Conservation (phyloP, 2,113 vertebrate genomes). For the Grantiella picta region DNA sequence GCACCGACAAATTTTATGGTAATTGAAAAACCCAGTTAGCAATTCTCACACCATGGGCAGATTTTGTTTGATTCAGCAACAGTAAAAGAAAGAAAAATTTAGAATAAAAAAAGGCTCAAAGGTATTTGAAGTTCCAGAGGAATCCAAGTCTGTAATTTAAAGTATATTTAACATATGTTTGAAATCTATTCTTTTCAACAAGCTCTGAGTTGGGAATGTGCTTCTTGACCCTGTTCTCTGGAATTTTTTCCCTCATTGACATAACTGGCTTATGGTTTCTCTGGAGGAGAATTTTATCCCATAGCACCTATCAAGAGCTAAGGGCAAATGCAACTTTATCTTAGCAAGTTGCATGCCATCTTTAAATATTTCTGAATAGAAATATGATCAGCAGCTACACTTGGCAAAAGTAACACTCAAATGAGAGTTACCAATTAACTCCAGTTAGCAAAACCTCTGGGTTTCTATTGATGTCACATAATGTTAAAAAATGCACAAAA, state of each 20-base stretch:
- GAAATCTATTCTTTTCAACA: neutral
- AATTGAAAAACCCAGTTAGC: slow-evolving; percentile 21
- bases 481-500: neutral
- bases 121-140: neutral
- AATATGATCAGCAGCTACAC: neutral
- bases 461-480: neutral
- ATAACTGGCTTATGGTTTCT: neutral
- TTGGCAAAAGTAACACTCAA: neutral
- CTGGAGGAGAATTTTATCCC: neutral
- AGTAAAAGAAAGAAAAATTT: neutral
- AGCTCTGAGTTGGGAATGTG: neutral
- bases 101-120: neutral
- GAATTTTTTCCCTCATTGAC: neutral
- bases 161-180: neutral
- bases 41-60: neutral
- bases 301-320: neutral
- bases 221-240: neutral
- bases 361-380: neutral
- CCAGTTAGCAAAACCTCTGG: rapidly evolving
- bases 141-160: neutral
- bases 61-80: neutral
- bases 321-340: neutral
- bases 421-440: neutral
- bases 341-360: neutral
- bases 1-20: neutral